These are phyloP conservation scores for Botrylloides violaceus DNA, from an alignment of 23 tunicate genomes.

Conservation along the genomic window DNA sequence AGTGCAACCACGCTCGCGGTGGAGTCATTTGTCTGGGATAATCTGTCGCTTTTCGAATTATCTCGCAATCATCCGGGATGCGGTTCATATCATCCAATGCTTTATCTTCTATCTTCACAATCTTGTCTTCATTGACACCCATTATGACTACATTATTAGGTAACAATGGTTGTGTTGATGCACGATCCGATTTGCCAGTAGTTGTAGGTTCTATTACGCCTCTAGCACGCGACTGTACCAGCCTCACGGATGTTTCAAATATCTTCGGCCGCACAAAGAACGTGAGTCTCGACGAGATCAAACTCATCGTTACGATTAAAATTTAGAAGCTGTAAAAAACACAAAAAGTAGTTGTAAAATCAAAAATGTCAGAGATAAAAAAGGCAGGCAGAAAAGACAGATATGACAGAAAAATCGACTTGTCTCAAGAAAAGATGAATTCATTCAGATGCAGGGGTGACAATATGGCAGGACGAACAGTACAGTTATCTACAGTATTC, in stretches of 20 bases:
- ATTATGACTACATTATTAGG: constrained; percentile 10
- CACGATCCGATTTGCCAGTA: no score
- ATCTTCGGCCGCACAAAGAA: background rate
- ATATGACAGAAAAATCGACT: no score
- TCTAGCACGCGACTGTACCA: background rate
- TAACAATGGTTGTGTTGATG: background rate
- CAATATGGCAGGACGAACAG: no score
- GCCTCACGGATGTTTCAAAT: background rate
- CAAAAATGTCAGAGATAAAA: no score
- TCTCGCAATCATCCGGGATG: background rate
- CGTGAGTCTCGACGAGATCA: background rate
- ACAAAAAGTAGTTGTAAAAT: no score
- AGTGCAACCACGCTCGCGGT: constrained; percentile 40
- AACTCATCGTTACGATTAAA: no score
- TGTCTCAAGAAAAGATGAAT: no score
- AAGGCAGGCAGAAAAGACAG: no score
- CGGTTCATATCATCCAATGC: background rate
- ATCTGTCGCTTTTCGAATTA: constrained; percentile 8
- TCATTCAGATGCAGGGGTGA: no score
- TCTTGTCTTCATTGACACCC: background rate
- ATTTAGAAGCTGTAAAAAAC: no score
- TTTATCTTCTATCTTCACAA: background rate
- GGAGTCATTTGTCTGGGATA: constrained; percentile 8
- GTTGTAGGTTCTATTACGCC: no score
- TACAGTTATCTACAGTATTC: no score